Evolutionary conservation across 2,888 invertebrate species (phyloP).

Genomic region (Drosophila pseudotalamancana): DNA sequence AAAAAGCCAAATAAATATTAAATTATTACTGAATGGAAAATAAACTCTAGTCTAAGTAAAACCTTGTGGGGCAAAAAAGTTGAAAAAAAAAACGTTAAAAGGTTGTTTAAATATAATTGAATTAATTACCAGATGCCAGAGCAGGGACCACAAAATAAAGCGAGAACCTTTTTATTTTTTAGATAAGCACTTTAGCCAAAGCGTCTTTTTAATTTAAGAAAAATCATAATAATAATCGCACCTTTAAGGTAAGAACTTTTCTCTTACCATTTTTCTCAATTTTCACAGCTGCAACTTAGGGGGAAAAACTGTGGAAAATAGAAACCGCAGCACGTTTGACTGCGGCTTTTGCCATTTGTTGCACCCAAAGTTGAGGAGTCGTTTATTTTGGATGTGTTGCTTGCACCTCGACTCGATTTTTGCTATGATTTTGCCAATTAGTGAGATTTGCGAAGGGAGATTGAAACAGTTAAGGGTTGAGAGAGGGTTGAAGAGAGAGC

Average conservation of each 20-base stretch:
- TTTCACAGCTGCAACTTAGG: slow-evolving; percentile 1
- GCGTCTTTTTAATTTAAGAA: no score
- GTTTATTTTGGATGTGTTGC: slow-evolving; percentile 20
- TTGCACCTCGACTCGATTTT: slow-evolving; percentile 30
- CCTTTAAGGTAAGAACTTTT: not conserved
- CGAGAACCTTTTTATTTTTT: no score
- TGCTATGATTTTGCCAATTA: slow-evolving; percentile 65
- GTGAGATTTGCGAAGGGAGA: slow-evolving; percentile 1
- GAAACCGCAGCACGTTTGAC: slow-evolving; percentile 71
- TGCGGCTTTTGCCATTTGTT: slow-evolving; percentile 61
- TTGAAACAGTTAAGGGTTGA: not conserved
- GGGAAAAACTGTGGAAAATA: slow-evolving; percentile 52
- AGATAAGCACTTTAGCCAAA: no score
- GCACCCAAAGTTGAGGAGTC: slow-evolving; percentile 69
- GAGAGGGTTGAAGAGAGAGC: not conserved
- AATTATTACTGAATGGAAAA: no score
- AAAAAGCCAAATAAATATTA: no score
- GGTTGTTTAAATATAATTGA: no score
- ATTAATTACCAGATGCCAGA: no score
- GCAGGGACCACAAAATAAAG: no score
- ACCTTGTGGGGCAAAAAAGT: no score
- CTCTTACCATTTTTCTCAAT: not conserved
- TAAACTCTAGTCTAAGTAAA: no score
- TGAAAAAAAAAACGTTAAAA: no score
- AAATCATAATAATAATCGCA: no score